Evolutionary conservation across 2,888 invertebrate genomes (phyloP).

Genomic region (Lepetodrilus schrolli): DNA sequence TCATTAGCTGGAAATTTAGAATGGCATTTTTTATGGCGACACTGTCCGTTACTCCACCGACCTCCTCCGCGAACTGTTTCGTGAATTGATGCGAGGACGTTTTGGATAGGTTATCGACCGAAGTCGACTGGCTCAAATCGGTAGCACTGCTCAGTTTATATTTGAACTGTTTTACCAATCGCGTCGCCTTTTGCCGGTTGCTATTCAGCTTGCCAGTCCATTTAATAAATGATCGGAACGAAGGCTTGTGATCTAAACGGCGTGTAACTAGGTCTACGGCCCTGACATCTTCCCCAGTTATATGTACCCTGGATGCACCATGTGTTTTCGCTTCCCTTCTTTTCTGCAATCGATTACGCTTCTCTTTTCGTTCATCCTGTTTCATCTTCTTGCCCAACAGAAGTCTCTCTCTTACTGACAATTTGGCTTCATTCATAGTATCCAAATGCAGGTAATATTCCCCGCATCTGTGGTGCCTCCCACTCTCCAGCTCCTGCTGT

Average conservation of each 20-base stretch:
- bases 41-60: conserved; percentile 28
- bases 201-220: no score
- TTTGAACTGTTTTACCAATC: background rate
- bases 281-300: background rate
- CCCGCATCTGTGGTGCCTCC: no score
- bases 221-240: background rate
- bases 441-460: conserved; percentile 2
- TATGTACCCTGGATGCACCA: background rate
- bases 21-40: background rate
- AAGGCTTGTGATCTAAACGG: background rate
- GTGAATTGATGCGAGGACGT: background rate
- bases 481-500: no score
- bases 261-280: background rate
- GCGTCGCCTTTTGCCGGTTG: background rate
- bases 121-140: no score
- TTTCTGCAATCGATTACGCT: background rate
- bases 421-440: background rate
- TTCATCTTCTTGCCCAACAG: background rate
- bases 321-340: background rate
- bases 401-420: background rate
- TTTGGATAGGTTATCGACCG: no score
- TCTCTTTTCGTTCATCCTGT: background rate
- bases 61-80: conserved; percentile 15
- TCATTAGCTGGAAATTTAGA: no score
- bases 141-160: background rate